Evolutionary conservation across 1,140 invertebrate species (phyloP), one percentile per base, ranked within the genome.

Genomic region (Contarinia nasturtii): DNA sequence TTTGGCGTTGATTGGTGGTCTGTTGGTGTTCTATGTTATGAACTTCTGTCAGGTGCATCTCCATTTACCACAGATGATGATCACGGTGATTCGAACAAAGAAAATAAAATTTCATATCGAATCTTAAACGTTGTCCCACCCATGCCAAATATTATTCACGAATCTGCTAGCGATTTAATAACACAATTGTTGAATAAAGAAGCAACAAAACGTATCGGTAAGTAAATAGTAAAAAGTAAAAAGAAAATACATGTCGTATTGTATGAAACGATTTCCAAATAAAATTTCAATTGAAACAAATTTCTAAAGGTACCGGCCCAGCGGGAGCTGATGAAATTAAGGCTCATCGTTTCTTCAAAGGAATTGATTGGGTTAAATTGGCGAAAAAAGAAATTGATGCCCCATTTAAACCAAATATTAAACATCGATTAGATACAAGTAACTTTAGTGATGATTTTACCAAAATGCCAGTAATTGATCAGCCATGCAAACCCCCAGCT

Each of bases 381-480:
- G 72, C 77, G 2, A 68, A 69, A 2, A 82, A 87, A 57, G 72
- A 78, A 49, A 72, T 89, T 19, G 61, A 72, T 5, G 84, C 87
- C 0, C 87, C 88, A 0, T 86, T 91, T 67, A 76, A 84, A 47
- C 87, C 87, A 12, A 70, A 75, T 27, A 83, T 96, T 42, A 67
- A 63, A 17, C 74, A 81, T 63, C 86, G 90, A 60, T 69, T 91
- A 44, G 93, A 97, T 68, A 87, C 90, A 4, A 89, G 86, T 57
- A 95, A 96, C 68, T 97, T 97, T 67, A 85, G 90, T 21, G 86
- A 88, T 50, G 92, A 97, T 69, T 97, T 98, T 61, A 97, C 92
- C 0, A 77, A 78, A 52, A 88, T 92, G 79, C 71, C 75, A 43
- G 80, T 87, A 2, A 77, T 84, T 1, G 90, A 95, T 63, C 91